These are phyloP conservation scores for Petrocephalus microphthalmus DNA, from an alignment of 2,113 vertebrate genomes.

Conservation along the genomic window DNA sequence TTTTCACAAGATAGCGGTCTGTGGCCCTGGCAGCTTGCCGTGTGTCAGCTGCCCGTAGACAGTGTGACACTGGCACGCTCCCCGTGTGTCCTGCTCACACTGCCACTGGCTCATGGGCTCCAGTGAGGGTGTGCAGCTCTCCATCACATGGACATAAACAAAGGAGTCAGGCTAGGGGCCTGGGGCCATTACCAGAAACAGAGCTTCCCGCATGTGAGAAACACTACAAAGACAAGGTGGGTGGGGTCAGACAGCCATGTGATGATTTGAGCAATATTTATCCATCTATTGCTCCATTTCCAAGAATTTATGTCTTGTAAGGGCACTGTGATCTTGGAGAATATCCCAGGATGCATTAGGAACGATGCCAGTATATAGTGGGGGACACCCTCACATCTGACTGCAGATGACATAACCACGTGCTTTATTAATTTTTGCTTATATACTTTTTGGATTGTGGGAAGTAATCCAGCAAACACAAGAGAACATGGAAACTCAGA, in stretches of 20 bases:
- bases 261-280: background rate
- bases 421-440: background rate
- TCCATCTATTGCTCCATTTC: background rate
- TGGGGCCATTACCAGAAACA: background rate
- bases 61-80: constrained; percentile 39
- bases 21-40: constrained; percentile 20
- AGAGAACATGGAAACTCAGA: background rate
- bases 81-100: constrained; percentile 31
- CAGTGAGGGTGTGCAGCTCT: background rate
- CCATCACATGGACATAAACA: background rate
- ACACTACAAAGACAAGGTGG: background rate
- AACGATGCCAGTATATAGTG: background rate
- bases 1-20: background rate
- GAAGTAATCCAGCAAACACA: background rate
- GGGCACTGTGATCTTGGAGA: background rate
- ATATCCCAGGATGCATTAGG: background rate
- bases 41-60: constrained; percentile 48
- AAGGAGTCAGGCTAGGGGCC: background rate
- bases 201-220: background rate
- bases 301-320: background rate
- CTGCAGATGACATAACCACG: background rate
- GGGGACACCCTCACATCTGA: background rate
- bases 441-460: background rate
- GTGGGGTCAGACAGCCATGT: background rate
- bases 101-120: background rate